phyloP scores from a whole-genome alignment of 2,888 invertebrate genomes.

The Spilarctia lutea region DNA sequence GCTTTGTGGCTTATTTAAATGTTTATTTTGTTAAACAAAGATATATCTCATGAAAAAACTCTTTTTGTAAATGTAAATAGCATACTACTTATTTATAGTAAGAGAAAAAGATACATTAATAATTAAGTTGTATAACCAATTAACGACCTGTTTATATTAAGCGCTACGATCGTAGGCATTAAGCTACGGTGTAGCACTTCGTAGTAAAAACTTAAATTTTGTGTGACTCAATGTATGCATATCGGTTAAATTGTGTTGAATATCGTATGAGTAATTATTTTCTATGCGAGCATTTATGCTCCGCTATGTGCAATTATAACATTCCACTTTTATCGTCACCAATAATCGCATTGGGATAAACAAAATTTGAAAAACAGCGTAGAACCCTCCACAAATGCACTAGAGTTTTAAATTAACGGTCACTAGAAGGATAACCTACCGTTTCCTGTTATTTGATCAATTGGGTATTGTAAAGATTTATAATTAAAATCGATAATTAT shows the following conservation, averaged over 20 bases:
- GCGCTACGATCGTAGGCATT: constrained; percentile 4
- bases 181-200: not conserved
- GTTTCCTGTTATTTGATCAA: not conserved
- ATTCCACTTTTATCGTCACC: not conserved
- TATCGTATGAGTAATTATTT: not conserved
- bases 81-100: not conserved
- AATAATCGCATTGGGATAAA: not conserved
- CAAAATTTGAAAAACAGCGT: not conserved
- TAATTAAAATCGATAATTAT: too few species aligned
- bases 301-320: not conserved
- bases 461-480: not conserved
- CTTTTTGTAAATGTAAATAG: too few species aligned
- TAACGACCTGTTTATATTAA: not conserved
- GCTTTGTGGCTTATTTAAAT: too few species aligned
- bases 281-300: not conserved
- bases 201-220: not conserved
- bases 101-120: not conserved
- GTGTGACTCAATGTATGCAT: not conserved
- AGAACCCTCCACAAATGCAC: not conserved
- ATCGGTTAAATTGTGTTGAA: not conserved
- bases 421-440: not conserved
- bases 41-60: too few species aligned
- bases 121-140: not conserved
- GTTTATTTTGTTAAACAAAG: too few species aligned
- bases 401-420: not conserved